Conservation (phyloP, 2,797 vertebrate species). For the Myotis myotis region DNA sequence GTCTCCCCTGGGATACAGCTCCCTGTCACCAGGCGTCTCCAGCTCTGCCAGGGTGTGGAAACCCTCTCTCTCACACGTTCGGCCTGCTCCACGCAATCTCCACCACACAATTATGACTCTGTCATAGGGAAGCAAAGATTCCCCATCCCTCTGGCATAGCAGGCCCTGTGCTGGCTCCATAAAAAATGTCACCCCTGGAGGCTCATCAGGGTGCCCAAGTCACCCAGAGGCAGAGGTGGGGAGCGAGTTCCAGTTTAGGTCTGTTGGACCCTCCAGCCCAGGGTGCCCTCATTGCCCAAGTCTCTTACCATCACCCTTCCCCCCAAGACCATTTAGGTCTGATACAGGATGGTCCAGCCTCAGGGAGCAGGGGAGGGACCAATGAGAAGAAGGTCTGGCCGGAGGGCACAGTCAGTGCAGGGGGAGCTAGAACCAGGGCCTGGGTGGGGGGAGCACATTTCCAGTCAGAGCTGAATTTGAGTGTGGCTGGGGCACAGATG, state of each 20-base stretch:
- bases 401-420: not conserved
- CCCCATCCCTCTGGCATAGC: not conserved
- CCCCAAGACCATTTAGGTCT: not conserved
- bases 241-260: not conserved
- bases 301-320: not conserved
- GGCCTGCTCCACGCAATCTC: not conserved
- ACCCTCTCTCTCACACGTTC: not conserved
- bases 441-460: not conserved
- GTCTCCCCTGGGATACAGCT: not conserved
- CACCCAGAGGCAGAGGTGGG: not conserved
- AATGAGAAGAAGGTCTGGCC: not conserved
- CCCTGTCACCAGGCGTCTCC: not conserved
- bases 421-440: not conserved
- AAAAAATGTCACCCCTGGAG: not conserved
- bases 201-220: too few relatives aligned
- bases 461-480: not conserved
- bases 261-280: not conserved
- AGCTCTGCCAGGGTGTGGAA: not conserved
- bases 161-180: not conserved
- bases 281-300: not conserved
- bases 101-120: not conserved
- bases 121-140: not conserved
- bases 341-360: not conserved
- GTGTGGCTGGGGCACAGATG: not conserved
- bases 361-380: not conserved